Base-by-base conservation (phyloP, 2,797 vertebrate genomes). In the Acanthurus leucopareius region DNA sequence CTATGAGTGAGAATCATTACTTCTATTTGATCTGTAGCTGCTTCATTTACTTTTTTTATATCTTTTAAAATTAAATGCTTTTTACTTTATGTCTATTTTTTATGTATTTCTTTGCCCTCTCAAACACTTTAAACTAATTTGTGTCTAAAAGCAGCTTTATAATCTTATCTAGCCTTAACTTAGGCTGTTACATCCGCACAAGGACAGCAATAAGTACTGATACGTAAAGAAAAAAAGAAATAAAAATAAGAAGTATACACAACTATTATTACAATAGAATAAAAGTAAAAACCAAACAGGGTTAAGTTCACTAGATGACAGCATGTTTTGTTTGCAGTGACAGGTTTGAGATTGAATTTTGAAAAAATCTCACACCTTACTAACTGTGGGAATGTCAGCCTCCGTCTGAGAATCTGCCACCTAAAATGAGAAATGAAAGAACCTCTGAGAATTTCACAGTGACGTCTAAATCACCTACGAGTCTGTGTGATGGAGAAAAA, bases 361-460 rank as follows among this genome's bases (percentile, higher is more conserved):
- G 3, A 40, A 19, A 70, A 71, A 56, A 59, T n/a, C 10, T 66
- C 84, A 45, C 65, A 95, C 94, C 77, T 62, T 52, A 60, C 52
- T 73, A 10, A 91, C 75, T 65, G 90, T 82, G 52, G 14, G 82
- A 58, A 86, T 69, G 35, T 87, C 87, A 8, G 85, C 58, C 54
- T 90, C 88, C 73, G 79, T 86, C 74, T 87, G 86, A 64, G 90
- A 48, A 78, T 86, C 79, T 22, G 93, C 75, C 64, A 90, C 90
- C 93, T 94, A 66, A 35, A 89, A 84, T 3, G 14, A 88, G 61
- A 85, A 72, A 87, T 38, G 9, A 62, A 87, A 81, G n/a, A 10
- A 65, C 40, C 17, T 69, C 25, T 58, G 75, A 75, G 58, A 84
- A 84, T 73, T 42, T 71, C 19, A 67, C 47, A 70, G 20, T 35